Conservation (phyloP, 2,113 vertebrate genomes). For the Pristiophorus japonicus region DNA sequence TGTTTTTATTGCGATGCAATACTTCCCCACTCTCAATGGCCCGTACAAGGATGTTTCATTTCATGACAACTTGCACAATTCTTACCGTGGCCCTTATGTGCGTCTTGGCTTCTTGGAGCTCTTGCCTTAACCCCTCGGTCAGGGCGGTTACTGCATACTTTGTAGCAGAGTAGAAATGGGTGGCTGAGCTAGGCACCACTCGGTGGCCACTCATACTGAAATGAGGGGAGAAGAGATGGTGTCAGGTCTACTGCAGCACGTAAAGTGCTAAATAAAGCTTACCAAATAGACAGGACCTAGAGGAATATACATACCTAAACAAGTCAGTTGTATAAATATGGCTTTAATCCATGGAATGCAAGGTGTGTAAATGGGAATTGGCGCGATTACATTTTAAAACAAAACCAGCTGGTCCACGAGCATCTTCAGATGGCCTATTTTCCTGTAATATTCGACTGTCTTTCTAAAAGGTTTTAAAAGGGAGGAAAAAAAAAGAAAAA, state of each 20-base stretch:
- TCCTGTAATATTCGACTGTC: not conserved
- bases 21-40: not conserved
- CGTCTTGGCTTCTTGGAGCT: conserved; percentile 78
- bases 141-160: conserved; percentile 87
- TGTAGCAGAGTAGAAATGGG: conserved; percentile 88
- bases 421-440: not conserved
- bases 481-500: not conserved
- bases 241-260: not conserved
- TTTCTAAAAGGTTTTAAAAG: not conserved
- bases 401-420: not conserved
- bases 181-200: conserved; percentile 61
- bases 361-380: not conserved
- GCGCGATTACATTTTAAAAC: not conserved
- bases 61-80: not conserved
- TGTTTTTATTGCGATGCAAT: too few relatives aligned
- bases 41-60: not conserved
- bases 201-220: conserved; percentile 83
- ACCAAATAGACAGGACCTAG: conserved; percentile 4
- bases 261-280: not conserved
- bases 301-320: not conserved
- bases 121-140: conserved; percentile 85
- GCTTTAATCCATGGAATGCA: not conserved
- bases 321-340: conserved; percentile 1
- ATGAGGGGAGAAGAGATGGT: conserved; percentile 5
- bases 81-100: conserved; percentile 90